Evolutionary conservation across 2,113 vertebrate species (phyloP).

Genomic region (Geothlypis trichas): DNA sequence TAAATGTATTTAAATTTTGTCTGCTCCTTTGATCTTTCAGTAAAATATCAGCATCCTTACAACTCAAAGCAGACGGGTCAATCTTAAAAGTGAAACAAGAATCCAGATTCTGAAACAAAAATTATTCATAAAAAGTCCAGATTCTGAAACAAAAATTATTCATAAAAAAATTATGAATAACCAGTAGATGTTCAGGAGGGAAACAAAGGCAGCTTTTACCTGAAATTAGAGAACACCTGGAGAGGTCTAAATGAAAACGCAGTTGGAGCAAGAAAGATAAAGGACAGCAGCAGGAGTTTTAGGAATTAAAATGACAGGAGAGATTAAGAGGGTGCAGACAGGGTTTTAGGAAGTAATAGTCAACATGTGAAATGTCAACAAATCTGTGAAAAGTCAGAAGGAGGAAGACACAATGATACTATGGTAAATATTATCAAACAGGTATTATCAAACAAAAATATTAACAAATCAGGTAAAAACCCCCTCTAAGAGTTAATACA

Average conservation of each 20-base stretch:
- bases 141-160: not conserved
- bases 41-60: not conserved
- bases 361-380: not conserved
- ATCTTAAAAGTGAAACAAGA: not conserved
- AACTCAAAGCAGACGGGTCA: not conserved
- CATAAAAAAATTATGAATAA: not conserved
- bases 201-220: not conserved
- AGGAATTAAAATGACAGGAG: not conserved
- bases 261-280: not conserved
- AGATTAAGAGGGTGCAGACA: not conserved
- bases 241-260: not conserved
- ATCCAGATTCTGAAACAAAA: not conserved
- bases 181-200: not conserved
- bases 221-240: not conserved
- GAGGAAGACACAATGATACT: not conserved
- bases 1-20: not conserved
- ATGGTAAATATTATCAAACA: not conserved
- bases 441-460: too few relatives aligned
- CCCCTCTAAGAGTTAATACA: not conserved
- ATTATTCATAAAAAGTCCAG: not conserved
- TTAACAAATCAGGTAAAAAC: not conserved
- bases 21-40: not conserved
- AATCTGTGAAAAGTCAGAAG: not conserved
- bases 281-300: not conserved
- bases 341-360: not conserved